phyloP scores from a whole-genome alignment of 2,797 vertebrate genomes.

The Anniella stebbinsi region DNA sequence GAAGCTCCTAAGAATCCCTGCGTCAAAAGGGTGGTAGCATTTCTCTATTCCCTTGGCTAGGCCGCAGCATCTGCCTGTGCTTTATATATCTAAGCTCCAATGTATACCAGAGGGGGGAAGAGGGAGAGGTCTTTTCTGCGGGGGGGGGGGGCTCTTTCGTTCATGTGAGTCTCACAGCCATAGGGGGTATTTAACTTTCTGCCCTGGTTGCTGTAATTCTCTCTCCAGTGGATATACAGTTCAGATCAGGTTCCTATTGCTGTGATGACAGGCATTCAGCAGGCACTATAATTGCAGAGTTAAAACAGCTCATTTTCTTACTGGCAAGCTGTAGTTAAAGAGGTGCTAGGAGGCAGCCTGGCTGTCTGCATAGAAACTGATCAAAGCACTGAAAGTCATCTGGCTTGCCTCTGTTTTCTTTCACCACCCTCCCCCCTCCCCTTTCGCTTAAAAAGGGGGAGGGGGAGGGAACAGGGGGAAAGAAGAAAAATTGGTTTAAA shows the following conservation, averaged over 20 bases:
- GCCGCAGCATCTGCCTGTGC: constrained; percentile 50
- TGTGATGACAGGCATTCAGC: constrained; percentile 86
- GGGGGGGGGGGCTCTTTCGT: constrained; percentile 58
- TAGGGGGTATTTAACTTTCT: constrained; percentile 79
- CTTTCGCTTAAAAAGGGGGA: constrained; percentile 62
- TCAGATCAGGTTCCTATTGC: constrained; percentile 81
- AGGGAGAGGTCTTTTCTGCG: constrained; percentile 34
- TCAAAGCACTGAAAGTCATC: constrained; percentile 86
- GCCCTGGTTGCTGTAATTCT: constrained; percentile 80
- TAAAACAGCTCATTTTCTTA: constrained; percentile 85
- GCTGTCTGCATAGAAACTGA: constrained; percentile 85
- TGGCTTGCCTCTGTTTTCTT: constrained; percentile 87
- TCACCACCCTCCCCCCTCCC: constrained; percentile 75
- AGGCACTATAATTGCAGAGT: constrained; percentile 84
- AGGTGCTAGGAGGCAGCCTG: constrained; percentile 87
- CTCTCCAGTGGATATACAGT: constrained; percentile 78
- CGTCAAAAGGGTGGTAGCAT: constrained; percentile 53
- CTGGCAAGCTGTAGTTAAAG: constrained; percentile 84
- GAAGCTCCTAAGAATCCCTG: constrained; percentile 14
- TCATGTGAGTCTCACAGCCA: constrained; percentile 72
- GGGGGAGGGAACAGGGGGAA: constrained; percentile 44
- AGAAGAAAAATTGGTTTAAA: constrained; percentile 74
- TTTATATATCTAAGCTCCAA: constrained; percentile 75
- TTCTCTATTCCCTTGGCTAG: constrained; percentile 52
- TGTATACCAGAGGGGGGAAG: background rate